Evolutionary conservation across 2,797 vertebrate species (phyloP).

Genomic region (Adelosebastes latens): DNA sequence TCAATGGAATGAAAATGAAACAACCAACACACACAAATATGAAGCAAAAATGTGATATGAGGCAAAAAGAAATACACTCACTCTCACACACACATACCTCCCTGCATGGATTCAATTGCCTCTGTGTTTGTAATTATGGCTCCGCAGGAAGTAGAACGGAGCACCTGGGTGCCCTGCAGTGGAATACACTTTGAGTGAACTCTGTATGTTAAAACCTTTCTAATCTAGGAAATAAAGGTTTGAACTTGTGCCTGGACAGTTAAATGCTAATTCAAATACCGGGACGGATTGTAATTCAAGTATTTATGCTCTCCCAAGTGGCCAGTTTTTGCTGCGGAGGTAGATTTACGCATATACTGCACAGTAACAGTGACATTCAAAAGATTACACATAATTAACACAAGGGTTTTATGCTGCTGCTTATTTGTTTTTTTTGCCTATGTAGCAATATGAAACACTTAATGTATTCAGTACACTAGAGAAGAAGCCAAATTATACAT

Average conservation of each 20-base stretch:
- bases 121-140: constrained; percentile 79
- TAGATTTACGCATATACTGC: background rate
- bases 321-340: constrained; percentile 7
- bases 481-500: background rate
- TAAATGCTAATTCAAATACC: constrained; percentile 45
- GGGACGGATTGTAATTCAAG: constrained; percentile 9
- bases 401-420: background rate
- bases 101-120: constrained; percentile 76
- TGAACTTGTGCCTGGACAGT: constrained; percentile 33
- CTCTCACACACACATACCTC: constrained; percentile 31
- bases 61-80: background rate
- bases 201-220: constrained; percentile 51
- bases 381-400: background rate
- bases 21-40: constrained; percentile 19
- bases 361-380: constrained; percentile 13
- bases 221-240: constrained; percentile 56
- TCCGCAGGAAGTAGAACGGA: constrained; percentile 74
- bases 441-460: background rate
- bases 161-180: constrained; percentile 78
- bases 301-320: constrained; percentile 32
- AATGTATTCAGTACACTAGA: background rate
- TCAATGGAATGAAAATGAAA: constrained; percentile 23
- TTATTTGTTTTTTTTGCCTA: constrained; percentile 10
- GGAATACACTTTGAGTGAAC: constrained; percentile 77
- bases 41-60: constrained; percentile 15